These are phyloP conservation scores for Ciconia stormi DNA, from an alignment of 2,113 vertebrate species.

Conservation along the genomic window DNA sequence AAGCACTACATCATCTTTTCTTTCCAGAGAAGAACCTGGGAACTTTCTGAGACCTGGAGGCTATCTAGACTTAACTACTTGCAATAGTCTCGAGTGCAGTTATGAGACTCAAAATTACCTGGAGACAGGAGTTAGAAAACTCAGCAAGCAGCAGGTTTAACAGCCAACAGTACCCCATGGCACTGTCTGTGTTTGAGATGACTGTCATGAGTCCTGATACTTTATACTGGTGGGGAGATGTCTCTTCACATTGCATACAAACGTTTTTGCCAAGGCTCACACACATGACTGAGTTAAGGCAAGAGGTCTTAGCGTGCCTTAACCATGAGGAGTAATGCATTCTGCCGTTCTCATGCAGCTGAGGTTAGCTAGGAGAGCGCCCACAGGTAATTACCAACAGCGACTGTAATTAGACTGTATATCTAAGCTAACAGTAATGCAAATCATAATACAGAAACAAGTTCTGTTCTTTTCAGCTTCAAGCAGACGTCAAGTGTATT, in stretches of 20 bases:
- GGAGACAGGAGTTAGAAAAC: background rate
- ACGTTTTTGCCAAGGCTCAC: background rate
- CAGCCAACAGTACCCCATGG: background rate
- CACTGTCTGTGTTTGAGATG: background rate
- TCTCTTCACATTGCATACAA: background rate
- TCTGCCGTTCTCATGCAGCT: background rate
- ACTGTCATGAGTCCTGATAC: background rate
- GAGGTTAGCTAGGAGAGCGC: background rate
- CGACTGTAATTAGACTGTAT: background rate
- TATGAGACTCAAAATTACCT: background rate
- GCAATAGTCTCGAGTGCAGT: background rate
- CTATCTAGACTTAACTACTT: background rate
- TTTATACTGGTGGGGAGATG: background rate
- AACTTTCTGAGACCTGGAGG: background rate
- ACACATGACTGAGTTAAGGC: background rate
- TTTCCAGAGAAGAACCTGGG: background rate
- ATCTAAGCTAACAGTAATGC: background rate
- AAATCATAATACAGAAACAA: background rate
- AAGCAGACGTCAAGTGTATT: background rate
- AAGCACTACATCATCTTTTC: background rate
- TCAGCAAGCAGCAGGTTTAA: background rate
- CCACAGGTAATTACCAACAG: background rate
- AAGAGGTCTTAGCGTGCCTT: background rate
- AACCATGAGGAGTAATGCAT: fast-evolving
- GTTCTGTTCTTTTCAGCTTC: background rate